phyloP scores from a whole-genome alignment of 1,140 invertebrate genomes.

The Drosophila navojoa region DNA sequence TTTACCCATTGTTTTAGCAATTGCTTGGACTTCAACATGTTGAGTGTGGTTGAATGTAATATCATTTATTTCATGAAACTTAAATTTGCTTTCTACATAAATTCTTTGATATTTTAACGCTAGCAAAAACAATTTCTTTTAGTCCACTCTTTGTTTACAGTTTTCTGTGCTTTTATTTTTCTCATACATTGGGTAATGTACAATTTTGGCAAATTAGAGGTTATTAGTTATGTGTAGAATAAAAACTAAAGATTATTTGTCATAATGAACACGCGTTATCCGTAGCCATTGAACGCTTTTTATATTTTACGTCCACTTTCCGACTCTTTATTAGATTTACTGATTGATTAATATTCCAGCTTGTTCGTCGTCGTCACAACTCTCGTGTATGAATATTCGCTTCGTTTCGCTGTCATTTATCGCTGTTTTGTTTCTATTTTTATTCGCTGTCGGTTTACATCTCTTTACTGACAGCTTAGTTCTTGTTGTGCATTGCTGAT shows the following conservation, averaged over 20 bases:
- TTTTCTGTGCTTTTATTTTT: constrained; percentile 2
- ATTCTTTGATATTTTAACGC: no score
- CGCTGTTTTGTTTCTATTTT: constrained; percentile 72
- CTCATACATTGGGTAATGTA: constrained; percentile 4
- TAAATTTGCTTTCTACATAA: constrained; percentile 6
- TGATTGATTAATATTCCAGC: constrained; percentile 60
- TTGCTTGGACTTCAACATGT: constrained; percentile 75
- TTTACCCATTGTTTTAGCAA: constrained; percentile 67
- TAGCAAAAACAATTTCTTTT: no score
- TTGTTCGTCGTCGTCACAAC: constrained; percentile 32
- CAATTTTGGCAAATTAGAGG: constrained; percentile 1
- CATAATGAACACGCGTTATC: constrained; percentile 19
- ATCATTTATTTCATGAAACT: constrained; percentile 42
- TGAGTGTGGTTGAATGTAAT: constrained; percentile 26
- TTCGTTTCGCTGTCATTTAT: constrained; percentile 63
- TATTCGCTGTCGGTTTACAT: constrained; percentile 61
- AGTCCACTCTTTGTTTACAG: not conserved
- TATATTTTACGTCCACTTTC: constrained; percentile 48
- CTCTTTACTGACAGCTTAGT: constrained; percentile 38
- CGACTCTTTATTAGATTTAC: constrained; percentile 52
- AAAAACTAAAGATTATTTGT: constrained; percentile 23
- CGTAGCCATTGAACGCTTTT: constrained; percentile 34
- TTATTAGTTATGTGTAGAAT: not conserved
- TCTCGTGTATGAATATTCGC: constrained; percentile 47
- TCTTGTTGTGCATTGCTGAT: constrained; percentile 80